phyloP scores from a whole-genome alignment of 2,888 invertebrate genomes.

The Hemithea aestivaria region DNA sequence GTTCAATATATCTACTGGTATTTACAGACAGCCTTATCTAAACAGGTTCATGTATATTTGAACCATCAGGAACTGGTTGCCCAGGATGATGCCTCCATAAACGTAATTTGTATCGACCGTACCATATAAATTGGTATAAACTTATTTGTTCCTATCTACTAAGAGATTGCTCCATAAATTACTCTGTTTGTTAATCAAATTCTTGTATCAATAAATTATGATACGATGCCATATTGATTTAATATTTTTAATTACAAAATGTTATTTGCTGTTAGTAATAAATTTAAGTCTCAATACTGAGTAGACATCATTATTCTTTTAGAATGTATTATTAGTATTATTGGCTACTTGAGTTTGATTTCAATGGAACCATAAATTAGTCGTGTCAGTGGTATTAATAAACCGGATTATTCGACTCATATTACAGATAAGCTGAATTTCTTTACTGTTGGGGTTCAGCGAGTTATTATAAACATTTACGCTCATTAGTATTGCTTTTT shows the following conservation, averaged over 20 bases:
- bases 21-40: conserved; percentile 71
- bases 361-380: conserved; percentile 49
- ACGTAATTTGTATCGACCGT: conserved; percentile 68
- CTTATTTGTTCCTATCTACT: conserved; percentile 58
- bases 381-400: conserved; percentile 38
- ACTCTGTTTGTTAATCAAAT: conserved; percentile 45
- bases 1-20: conserved; percentile 66
- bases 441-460: conserved; percentile 43
- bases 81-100: conserved; percentile 63
- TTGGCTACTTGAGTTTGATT: conserved; percentile 39
- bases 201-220: conserved; percentile 42
- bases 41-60: conserved; percentile 68
- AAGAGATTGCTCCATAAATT: conserved; percentile 51
- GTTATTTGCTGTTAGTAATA: conserved; percentile 22
- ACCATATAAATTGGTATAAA: conserved; percentile 63
- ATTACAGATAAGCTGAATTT: conserved; percentile 39
- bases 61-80: conserved; percentile 68
- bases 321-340: conserved; percentile 13
- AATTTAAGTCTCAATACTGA: conserved; percentile 11
- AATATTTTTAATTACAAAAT: conserved; percentile 19
- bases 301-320: conserved; percentile 16
- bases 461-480: too few species aligned
- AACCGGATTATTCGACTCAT: conserved; percentile 29
- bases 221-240: conserved; percentile 27
- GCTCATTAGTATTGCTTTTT: too few species aligned